Evolutionary conservation across 2,797 vertebrate species (phyloP).

Genomic region (Graptemys geographica): DNA sequence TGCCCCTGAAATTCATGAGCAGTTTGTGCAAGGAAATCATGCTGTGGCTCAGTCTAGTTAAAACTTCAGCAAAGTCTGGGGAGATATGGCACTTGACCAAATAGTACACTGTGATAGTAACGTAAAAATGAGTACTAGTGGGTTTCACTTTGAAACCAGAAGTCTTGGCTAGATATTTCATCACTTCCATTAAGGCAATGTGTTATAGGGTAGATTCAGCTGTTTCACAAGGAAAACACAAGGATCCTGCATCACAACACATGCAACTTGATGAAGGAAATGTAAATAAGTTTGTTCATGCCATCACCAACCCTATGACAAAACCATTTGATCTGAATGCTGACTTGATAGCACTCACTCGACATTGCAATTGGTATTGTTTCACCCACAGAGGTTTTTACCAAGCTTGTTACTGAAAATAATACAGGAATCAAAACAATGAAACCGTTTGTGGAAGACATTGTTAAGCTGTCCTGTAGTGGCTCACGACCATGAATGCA

Average conservation of each 20-base stretch:
- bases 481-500: background rate
- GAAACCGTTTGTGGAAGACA: background rate
- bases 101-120: background rate
- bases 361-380: background rate
- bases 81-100: background rate
- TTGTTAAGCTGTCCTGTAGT: background rate
- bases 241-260: background rate
- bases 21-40: background rate
- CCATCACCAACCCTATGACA: background rate
- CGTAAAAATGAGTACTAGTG: background rate
- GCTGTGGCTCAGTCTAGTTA: background rate
- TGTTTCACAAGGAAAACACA: background rate
- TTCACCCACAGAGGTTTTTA: background rate
- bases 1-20: background rate
- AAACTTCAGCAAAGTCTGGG: background rate
- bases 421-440: background rate
- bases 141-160: background rate
- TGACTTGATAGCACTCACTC: background rate
- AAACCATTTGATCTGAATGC: background rate
- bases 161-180: background rate
- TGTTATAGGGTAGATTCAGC: background rate
- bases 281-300: background rate
- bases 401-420: background rate
- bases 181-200: background rate
- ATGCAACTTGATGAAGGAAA: background rate